phyloP scores from a whole-genome alignment of 2,113 vertebrate species.

The Sander lucioperca region DNA sequence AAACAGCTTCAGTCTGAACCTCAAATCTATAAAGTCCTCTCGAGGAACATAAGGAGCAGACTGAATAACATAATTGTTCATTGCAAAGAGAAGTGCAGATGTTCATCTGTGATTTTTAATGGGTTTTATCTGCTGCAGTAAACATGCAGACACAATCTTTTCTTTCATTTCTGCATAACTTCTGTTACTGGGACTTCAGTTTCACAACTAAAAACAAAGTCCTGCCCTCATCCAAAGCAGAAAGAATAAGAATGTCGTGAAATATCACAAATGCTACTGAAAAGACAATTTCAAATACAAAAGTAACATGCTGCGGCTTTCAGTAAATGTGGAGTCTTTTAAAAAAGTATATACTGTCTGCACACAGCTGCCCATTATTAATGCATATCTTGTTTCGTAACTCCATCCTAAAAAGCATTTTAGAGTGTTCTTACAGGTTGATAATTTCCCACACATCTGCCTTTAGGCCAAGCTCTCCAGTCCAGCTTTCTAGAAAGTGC shows the following conservation, averaged over 20 bases:
- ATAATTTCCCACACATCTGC: slow-evolving; percentile 45
- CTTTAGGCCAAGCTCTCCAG: slow-evolving; percentile 17
- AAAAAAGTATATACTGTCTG: not conserved
- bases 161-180: not conserved
- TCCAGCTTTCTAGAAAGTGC: slow-evolving; percentile 41
- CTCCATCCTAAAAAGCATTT: not conserved
- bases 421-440: slow-evolving; percentile 32
- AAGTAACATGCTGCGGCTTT: not conserved
- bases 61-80: not conserved
- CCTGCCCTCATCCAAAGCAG: not conserved
- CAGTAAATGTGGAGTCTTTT: not conserved
- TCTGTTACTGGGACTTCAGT: slow-evolving; percentile 1
- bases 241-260: too few relatives aligned
- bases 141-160: not conserved
- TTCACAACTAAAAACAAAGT: not conserved
- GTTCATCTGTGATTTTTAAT: slow-evolving; percentile 11
- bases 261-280: not conserved
- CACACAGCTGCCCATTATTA: slow-evolving; percentile 12
- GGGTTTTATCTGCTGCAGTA: slow-evolving; percentile 7
- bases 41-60: not conserved
- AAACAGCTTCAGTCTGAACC: not conserved
- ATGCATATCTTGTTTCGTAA: not conserved
- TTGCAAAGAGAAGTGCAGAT: slow-evolving; percentile 13
- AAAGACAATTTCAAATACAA: not conserved
- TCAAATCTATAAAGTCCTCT: not conserved